These are phyloP conservation scores for Isurus oxyrinchus DNA, from an alignment of 2,113 vertebrate genomes.

Conservation along the genomic window DNA sequence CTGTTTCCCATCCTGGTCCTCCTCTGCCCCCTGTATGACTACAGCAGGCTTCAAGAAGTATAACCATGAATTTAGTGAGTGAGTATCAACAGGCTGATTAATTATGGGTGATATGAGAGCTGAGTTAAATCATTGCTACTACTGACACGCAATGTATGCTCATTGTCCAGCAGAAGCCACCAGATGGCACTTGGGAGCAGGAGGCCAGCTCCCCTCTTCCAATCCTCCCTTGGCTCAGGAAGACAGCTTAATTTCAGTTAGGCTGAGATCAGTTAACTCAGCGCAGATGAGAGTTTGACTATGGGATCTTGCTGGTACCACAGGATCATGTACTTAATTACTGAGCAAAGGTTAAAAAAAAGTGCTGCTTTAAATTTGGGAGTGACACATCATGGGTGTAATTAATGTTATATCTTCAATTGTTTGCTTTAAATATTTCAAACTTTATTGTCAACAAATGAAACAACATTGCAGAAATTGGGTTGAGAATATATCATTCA, in stretches of 20 bases:
- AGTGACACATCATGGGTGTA: not conserved
- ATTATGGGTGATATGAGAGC: not conserved
- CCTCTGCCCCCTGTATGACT: not conserved
- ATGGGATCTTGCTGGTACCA: not conserved
- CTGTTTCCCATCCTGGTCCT: too few relatives aligned
- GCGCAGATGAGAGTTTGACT: not conserved
- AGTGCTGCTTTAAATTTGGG: not conserved
- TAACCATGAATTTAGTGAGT: not conserved
- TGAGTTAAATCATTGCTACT: not conserved
- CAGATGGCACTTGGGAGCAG: not conserved
- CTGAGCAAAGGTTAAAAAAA: not conserved
- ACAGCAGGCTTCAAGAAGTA: not conserved
- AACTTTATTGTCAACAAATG: not conserved
- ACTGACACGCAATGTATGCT: not conserved
- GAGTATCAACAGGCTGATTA: not conserved
- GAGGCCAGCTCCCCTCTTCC: not conserved
- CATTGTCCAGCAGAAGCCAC: not conserved
- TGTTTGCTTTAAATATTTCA: not conserved
- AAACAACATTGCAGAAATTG: not conserved
- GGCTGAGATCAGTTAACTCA: not conserved
- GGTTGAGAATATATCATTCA: not conserved
- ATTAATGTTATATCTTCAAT: not conserved
- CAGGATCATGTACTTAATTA: not conserved
- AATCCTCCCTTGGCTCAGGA: too few relatives aligned
- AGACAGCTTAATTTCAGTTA: not conserved